These are phyloP conservation scores for Schizaphis graminum DNA, from an alignment of 2,888 invertebrate species.

Conservation along the genomic window DNA sequence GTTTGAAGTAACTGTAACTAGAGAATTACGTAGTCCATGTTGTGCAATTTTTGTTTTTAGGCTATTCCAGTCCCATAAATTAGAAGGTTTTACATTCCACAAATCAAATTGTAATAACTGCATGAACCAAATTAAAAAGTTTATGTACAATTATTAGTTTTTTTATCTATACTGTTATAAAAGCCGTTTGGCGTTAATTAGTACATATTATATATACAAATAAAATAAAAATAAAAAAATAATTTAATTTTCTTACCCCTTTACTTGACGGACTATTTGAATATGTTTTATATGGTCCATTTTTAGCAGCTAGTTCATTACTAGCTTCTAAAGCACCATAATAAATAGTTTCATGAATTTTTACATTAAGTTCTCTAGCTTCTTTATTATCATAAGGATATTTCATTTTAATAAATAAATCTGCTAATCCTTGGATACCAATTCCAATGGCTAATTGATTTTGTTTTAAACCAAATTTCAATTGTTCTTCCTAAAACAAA, in stretches of 20 bases:
- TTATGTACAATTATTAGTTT: background rate
- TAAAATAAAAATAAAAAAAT: too few species aligned
- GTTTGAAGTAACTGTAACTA: constrained; percentile 96
- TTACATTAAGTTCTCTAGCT: constrained; percentile 88
- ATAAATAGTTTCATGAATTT: constrained; percentile 98
- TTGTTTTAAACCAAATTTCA: constrained; percentile 80
- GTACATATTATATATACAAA: too few species aligned
- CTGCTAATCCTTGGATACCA: constrained; percentile 97
- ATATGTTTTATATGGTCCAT: constrained; percentile 92
- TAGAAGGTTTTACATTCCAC: constrained; percentile 92
- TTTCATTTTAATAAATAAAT: constrained; percentile 94
- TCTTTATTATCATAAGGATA: constrained; percentile 91
- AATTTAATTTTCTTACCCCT: constrained; percentile 74
- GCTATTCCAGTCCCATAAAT: constrained; percentile 89
- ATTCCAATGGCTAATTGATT: constrained; percentile 89
- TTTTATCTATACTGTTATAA: too few species aligned
- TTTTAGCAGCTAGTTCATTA: constrained; percentile 88
- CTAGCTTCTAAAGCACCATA: constrained; percentile 95
- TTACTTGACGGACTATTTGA: constrained; percentile 92
- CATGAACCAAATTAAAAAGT: constrained; percentile 32
- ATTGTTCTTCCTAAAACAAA: constrained; percentile 52
- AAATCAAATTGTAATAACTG: constrained; percentile 95
- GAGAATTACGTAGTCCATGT: constrained; percentile 92
- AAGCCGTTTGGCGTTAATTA: too few species aligned
- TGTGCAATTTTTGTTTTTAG: constrained; percentile 89